Conservation (phyloP, 2,113 vertebrate genomes). For the Alligator sinensis region DNA sequence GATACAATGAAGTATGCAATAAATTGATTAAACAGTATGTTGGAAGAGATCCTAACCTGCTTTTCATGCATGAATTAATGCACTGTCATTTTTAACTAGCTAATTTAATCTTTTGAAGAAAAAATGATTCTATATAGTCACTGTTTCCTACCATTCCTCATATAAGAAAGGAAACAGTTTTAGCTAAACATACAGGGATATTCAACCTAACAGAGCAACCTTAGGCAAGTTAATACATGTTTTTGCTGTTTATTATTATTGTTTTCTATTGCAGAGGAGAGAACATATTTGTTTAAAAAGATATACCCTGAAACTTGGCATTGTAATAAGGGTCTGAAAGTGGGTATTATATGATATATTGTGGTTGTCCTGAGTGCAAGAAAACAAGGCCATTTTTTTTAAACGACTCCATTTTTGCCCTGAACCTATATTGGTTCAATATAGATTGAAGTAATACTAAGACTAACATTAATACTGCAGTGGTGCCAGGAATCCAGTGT, state of each 20-base stretch:
- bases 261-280: not conserved
- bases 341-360: not conserved
- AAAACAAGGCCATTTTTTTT: not conserved
- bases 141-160: conserved; percentile 21
- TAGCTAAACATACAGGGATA: conserved; percentile 15
- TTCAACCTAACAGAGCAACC: conserved; percentile 20
- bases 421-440: not conserved
- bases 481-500: not conserved
- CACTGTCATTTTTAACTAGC: conserved; percentile 1
- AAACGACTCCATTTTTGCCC: not conserved
- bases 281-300: not conserved
- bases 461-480: not conserved
- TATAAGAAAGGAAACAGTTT: conserved; percentile 30
- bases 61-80: not conserved
- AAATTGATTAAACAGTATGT: not conserved
- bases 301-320: not conserved
- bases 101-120: not conserved
- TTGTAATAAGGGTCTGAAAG: not conserved
- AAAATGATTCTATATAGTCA: not conserved
- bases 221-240: conserved; percentile 2
- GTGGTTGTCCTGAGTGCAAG: not conserved
- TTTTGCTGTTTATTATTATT: not conserved
- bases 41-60: not conserved
- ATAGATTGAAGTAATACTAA: not conserved
- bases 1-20: not conserved